phyloP scores from a whole-genome alignment of 1,140 invertebrate genomes.

The Drosophila athabasca region DNA sequence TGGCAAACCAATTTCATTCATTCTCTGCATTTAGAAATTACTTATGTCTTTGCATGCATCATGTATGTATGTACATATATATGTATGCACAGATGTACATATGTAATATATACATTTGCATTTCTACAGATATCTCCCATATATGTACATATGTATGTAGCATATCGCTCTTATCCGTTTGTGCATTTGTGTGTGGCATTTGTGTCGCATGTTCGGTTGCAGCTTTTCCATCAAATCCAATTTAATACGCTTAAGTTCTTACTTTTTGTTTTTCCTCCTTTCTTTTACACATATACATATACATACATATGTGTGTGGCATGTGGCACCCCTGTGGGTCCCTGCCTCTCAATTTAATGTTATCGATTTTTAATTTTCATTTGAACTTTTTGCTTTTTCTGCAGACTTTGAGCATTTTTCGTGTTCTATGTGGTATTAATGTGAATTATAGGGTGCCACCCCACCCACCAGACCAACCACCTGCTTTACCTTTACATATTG shows the following conservation, averaged over 20 bases:
- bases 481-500: no score
- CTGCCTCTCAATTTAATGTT: conserved; percentile 68
- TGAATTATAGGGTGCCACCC: conserved; percentile 45
- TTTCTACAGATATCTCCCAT: conserved; percentile 2
- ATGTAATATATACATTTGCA: conserved; percentile 47
- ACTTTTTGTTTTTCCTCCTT: conserved; percentile 63
- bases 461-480: not conserved
- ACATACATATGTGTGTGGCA: not conserved
- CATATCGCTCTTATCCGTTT: conserved; percentile 35
- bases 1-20: no score
- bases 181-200: conserved; percentile 46
- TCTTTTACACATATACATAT: conserved; percentile 26
- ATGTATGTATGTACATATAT: no score
- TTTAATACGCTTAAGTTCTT: conserved; percentile 81
- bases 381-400: conserved; percentile 53
- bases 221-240: conserved; percentile 78
- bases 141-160: conserved; percentile 10
- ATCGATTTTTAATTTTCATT: conserved; percentile 79
- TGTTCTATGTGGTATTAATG: conserved; percentile 62
- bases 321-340: conserved; percentile 14
- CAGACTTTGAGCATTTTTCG: conserved; percentile 60
- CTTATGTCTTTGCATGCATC: conserved; percentile 25
- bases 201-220: conserved; percentile 74
- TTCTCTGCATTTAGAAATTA: not conserved
- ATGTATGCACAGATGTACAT: conserved; percentile 17